Evolutionary conservation across 2,888 invertebrate species (phyloP), one percentile per base, ranked within the genome.

Genomic region (Dorcus parallelipipedus): DNA sequence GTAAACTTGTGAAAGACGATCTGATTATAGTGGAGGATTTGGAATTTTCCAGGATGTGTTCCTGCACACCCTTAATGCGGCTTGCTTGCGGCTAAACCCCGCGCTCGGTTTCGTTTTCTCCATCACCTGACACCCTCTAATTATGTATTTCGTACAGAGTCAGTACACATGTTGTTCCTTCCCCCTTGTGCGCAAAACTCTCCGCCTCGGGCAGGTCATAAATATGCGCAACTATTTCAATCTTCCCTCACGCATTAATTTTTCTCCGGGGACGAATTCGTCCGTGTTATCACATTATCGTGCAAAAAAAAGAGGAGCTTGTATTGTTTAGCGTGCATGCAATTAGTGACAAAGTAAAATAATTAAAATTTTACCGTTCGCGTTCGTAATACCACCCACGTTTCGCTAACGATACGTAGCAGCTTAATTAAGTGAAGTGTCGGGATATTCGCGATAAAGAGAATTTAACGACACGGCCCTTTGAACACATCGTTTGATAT

Each of bases 71-170:
- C 41, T 40, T 56, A 49, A 58, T 54, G 53, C 38, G 49, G 43
- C 38, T 42, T 20, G 58, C 58, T 40, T 47, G 50, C 33, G 54
- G 58, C 49, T 41, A 42, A 42, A 26, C 54, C 58, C 54, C 49
- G 49, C 50, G 54, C 58, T 58, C 40, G 20, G 54, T 4, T 49
- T 51, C 51, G 10, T 52, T 51, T 43, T 33, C 20, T 20, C 55
- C 48, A 71, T 73, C 72, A 75, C 76, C 75, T 75, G 76, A 75
- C 75, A 76, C 75, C 72, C 74, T 74, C 74, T 74, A 75, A 76
- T 76, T 76, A 76, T 74, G 74, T 72, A 74, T 76, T 75, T 76
- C 70, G 71, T 69, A 69, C 70, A 67, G 66, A 72, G 67, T 72
- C 71, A 69, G 64, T 67, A 67, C 67, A 71, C 70, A 69, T 68